Evolutionary conservation across 2,888 invertebrate species (phyloP).

Genomic region (Dicranocentrus wangi): DNA sequence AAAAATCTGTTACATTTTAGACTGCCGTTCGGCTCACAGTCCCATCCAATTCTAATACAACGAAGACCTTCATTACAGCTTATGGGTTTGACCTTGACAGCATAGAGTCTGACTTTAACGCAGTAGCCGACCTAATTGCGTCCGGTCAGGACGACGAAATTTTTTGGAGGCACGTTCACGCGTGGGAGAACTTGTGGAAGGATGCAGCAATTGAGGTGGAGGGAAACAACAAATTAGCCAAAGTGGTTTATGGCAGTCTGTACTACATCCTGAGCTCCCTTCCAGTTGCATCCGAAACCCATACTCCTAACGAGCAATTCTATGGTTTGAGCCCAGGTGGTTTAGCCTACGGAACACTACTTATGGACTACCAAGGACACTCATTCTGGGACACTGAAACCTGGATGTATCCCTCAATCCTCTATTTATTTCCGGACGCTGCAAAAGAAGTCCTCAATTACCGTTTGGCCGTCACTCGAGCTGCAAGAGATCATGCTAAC

Average conservation of each 20-base stretch:
- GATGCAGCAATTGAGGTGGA: constrained; percentile 70
- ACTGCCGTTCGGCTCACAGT: constrained; percentile 3
- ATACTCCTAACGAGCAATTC: constrained; percentile 65
- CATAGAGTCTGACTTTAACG: constrained; percentile 61
- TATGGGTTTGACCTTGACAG: constrained; percentile 59
- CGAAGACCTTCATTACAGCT: constrained; percentile 62
- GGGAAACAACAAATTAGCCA: constrained; percentile 70
- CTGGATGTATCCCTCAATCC: constrained; percentile 72
- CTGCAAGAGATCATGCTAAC: constrained; percentile 70
- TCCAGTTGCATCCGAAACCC: constrained; percentile 63
- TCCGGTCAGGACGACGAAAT: constrained; percentile 57
- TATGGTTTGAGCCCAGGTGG: constrained; percentile 73
- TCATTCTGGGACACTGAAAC: constrained; percentile 72
- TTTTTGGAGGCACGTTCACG: constrained; percentile 46
- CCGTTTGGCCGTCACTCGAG: constrained; percentile 64
- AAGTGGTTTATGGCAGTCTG: constrained; percentile 71
- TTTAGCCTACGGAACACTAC: constrained; percentile 69
- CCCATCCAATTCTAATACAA: constrained; percentile 28
- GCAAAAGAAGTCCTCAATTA: constrained; percentile 72
- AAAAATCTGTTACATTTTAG: no score
- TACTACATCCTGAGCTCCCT: constrained; percentile 73
- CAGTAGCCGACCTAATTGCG: constrained; percentile 44
- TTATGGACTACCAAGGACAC: constrained; percentile 72
- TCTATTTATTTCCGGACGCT: constrained; percentile 70
- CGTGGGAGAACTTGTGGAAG: constrained; percentile 72